Percentiles rank a stretch among this genome's conserved stretches.
Evolutionary conservation across 1,140 invertebrate species (phyloP).

Genomic region (Hormaphis cornu): DNA sequence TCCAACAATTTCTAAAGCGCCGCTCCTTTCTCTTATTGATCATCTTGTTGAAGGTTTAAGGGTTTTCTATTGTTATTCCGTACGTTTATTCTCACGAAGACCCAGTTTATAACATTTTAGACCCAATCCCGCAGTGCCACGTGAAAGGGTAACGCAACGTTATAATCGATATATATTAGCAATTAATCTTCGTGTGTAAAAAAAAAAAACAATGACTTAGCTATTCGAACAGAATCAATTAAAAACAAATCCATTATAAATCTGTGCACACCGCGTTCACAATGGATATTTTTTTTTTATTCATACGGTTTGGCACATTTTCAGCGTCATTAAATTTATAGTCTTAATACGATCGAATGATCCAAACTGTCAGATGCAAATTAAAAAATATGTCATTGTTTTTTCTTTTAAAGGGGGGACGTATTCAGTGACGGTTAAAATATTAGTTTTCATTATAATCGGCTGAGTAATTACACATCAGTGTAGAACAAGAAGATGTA

Average conservation of each 20-base stretch:
- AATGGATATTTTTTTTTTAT: no score
- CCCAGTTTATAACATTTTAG: neutral
- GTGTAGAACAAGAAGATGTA: no score
- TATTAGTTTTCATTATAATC: no score
- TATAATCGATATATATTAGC: slow-evolving; percentile 21
- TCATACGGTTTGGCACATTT: no score
- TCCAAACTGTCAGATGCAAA: no score
- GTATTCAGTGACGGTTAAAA: no score
- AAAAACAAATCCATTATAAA: slow-evolving; percentile 5
- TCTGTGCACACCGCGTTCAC: no score
- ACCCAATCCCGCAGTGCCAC: neutral
- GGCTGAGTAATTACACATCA: no score
- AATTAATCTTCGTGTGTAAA: slow-evolving; percentile 12
- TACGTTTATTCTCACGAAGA: neutral
- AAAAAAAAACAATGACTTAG: neutral
- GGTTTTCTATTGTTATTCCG: slow-evolving; percentile 1
- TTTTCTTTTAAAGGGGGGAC: no score
- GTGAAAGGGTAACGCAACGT: neutral
- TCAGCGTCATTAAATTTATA: no score
- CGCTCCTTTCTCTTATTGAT: neutral
- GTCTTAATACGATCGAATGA: no score
- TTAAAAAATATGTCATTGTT: no score
- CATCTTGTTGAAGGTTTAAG: slow-evolving; percentile 1
- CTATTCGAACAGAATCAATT: slow-evolving; percentile 8
- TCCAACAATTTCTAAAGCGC: neutral